A percentile compares a stretch with the other conserved stretches of the same genome.
phyloP scores from a whole-genome alignment of 1,140 invertebrate species.

The Aculops lycopersici region DNA sequence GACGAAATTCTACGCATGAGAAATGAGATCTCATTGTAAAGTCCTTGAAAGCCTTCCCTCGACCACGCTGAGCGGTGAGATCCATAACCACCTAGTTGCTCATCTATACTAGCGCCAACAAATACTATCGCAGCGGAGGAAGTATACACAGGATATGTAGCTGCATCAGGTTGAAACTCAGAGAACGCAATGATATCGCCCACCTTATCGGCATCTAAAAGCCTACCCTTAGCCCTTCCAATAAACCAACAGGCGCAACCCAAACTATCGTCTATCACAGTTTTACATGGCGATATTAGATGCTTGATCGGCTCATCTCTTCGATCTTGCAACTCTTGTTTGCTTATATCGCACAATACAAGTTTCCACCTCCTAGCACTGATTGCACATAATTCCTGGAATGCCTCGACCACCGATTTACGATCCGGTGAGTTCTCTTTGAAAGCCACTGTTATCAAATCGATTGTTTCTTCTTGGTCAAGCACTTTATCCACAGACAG shows the following conservation, averaged over 20 bases:
- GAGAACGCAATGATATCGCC: too few species aligned
- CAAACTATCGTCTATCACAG: constrained; percentile 78
- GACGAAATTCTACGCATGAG: constrained; percentile 56
- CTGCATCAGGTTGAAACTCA: neutral
- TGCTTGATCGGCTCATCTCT: constrained; percentile 27
- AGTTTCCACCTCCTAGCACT: constrained; percentile 40
- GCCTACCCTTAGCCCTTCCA: constrained; percentile 28
- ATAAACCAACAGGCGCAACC: constrained; percentile 82
- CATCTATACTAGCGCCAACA: constrained; percentile 77
- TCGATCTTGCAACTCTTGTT: constrained; percentile 25
- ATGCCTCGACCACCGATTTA: constrained; percentile 34
- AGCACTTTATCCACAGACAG: constrained; percentile 37
- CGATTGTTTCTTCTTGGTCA: constrained; percentile 33
- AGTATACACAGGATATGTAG: constrained; percentile 1
- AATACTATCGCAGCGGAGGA: constrained; percentile 30
- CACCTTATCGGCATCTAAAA: neutral
- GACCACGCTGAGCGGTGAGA: constrained; percentile 43
- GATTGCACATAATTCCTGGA: constrained; percentile 30
- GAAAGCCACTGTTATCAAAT: constrained; percentile 92
- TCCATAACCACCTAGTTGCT: constrained; percentile 73
- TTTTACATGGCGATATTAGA: constrained; percentile 44
- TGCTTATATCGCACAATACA: constrained; percentile 38
- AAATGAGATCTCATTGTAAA: constrained; percentile 30
- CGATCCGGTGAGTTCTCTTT: constrained; percentile 42
- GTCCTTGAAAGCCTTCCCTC: constrained; percentile 25